Evolutionary conservation across 2,888 invertebrate species (phyloP).

Genomic region (Tuta absoluta): DNA sequence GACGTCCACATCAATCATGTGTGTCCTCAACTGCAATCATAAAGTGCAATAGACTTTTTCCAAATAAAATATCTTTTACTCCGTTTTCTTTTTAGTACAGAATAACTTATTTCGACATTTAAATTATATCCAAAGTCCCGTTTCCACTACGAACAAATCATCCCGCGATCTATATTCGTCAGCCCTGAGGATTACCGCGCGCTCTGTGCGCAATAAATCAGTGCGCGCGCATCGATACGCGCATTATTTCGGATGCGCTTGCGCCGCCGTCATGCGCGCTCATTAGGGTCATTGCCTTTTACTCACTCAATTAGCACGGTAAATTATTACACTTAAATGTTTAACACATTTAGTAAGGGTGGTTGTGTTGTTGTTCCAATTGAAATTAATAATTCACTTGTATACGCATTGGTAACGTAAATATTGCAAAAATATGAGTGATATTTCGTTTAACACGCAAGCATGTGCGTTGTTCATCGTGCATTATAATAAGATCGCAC

Average conservation of each 20-base stretch:
- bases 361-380: background rate
- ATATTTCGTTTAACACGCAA: no score
- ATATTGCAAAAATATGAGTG: background rate
- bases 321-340: slow-evolving; percentile 62
- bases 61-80: no score
- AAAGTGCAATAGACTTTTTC: no score
- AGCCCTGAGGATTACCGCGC: slow-evolving; percentile 58
- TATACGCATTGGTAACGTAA: background rate
- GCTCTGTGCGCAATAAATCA: slow-evolving; percentile 69
- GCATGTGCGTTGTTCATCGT: no score
- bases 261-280: slow-evolving; percentile 62
- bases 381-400: background rate
- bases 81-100: background rate
- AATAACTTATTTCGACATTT: background rate
- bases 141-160: slow-evolving; percentile 21
- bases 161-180: slow-evolving; percentile 33
- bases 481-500: no score
- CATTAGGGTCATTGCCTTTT: slow-evolving; percentile 80
- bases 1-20: no score
- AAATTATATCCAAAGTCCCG: background rate
- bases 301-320: slow-evolving; percentile 72
- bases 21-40: no score
- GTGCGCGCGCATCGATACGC: slow-evolving; percentile 75
- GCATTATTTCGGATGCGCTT: slow-evolving; percentile 80
- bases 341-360: slow-evolving; percentile 38